Evolutionary conservation across 2,113 vertebrate genomes (phyloP), one percentile per base, ranked within the genome.

Genomic region (Sinocyclocheilus rhinocerous): DNA sequence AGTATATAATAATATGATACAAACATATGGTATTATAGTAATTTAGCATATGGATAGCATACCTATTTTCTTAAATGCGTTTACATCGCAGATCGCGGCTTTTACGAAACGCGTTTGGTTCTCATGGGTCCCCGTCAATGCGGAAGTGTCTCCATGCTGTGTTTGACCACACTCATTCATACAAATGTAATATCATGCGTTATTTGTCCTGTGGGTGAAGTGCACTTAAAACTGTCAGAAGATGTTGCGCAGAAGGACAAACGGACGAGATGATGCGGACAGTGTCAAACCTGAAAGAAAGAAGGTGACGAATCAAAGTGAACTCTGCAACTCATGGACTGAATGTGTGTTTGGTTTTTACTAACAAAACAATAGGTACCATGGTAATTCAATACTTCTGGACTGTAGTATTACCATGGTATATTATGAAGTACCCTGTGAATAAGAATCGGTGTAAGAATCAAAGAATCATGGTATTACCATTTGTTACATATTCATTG

Each of bases 221-320:
- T 85, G 39, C 13, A 10, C 24, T 69, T 4, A 36, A 33, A 50
- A 13, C 4, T 33, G 9, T 20, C 22, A 15, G 52, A 29, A 55
- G 0, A 91, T 91, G 91, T 81, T 94, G 91, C 94, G 94, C 4
- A 91, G 90, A 89, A 92, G 91, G 90, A 85, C 91, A 22, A 92
- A 90, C 72, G 86, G 81, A n/a, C 91, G 89, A 65, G 61, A 93
- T 42, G n/a, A 89, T 24, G 89, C 11, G 26, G 91, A 89, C n/a
- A 52, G 63, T n/a, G 83, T 6, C 22, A 87, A 55, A 65, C 12
- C 85, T 29, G 83, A 91, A 15, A 91, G 29, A 81, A 94, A 93
- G 88, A 94, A 95, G 93, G 87, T 89, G 42, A 15, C 52, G 52
- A 45, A 84, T 18, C 33, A 20, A 5, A 20, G 0, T 50, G 15